Base-by-base conservation (phyloP, 2,797 vertebrate species). In the Takifugu ocellatus region DNA sequence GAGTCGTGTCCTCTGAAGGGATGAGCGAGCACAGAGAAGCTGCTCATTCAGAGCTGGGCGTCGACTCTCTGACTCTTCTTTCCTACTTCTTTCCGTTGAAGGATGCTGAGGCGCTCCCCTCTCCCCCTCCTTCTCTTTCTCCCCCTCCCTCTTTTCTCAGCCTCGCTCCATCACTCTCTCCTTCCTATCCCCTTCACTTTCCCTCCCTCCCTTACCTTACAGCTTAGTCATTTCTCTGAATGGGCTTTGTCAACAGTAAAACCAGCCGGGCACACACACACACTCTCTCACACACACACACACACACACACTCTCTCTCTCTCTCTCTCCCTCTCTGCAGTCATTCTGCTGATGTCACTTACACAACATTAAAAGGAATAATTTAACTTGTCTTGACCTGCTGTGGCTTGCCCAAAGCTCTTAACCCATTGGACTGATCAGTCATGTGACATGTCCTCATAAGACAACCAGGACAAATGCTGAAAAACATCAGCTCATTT, bases 1-100 rank as follows among this genome's bases (percentile, higher is more conserved):
- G 55, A 55, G 63, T 56, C 50, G 60, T 49, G 39, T 74, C 70
- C 68, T 68, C 53, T 51, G 73, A 52, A 79, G 60, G 60, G 74
- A 75, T 66, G 70, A 69, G 70, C 10, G 54, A 2, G 16, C 27
- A 26, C 15, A 56, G 71, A 67, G 68, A 54, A 72, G 80, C 81
- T 81, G 82, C 78, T 84, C 78, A 58, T 68, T 84, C 80, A 83
- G 68, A 74, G 82, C 78, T 85, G 86, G 88, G 85, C 80, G 87
- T 90, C 56, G 78, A 83, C 86, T 84, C 72, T 46, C 57, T 43
- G 29, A 45, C 55, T 61, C 58, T 25, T 49, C 46, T n/a, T 39
- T 58, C 2, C 51, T 42, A 24, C 59, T 61, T 68, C 59, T 68
- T 58, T 63, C 72, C 70, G 42, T 64, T 75, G 36, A 39, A 39